Conservation (phyloP, 2,797 vertebrate species). For the Lindbergichthys nudifrons region DNA sequence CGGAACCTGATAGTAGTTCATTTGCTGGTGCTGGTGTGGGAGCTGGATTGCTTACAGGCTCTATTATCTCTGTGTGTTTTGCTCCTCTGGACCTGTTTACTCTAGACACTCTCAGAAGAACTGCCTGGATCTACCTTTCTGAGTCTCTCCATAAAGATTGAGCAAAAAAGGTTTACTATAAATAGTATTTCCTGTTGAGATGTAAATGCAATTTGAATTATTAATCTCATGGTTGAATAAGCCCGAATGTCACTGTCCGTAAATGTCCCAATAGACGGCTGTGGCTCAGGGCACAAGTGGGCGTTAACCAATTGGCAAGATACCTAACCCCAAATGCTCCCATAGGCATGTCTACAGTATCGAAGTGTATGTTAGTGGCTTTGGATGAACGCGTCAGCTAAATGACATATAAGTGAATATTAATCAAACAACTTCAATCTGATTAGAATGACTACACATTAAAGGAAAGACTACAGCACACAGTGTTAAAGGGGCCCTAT, state of each 20-base stretch:
- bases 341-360: too few relatives aligned
- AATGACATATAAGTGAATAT: too few relatives aligned
- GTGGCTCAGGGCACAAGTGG: too few relatives aligned
- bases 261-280: background rate
- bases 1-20: constrained; percentile 40
- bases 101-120: constrained; percentile 30
- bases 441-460: constrained; percentile 1
- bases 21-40: constrained; percentile 60
- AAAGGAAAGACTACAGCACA: background rate
- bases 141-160: background rate
- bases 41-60: constrained; percentile 48
- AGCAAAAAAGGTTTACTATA: constrained; percentile 39
- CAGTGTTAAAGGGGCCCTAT: background rate
- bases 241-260: background rate
- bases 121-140: constrained; percentile 4
- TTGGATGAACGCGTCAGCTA: too few relatives aligned
- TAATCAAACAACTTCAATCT: background rate
- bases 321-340: too few relatives aligned
- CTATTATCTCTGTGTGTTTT: constrained; percentile 42
- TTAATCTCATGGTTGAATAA: constrained; percentile 15
- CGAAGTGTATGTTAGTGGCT: too few relatives aligned
- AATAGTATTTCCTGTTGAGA: constrained; percentile 8
- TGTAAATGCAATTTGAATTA: background rate
- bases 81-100: constrained; percentile 57
- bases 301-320: too few relatives aligned